Percentiles rank a stretch among this genome's conserved stretches.
These are phyloP conservation scores for Gallinago stenura DNA, from an alignment of 2,797 vertebrate species.

Conservation along the genomic window DNA sequence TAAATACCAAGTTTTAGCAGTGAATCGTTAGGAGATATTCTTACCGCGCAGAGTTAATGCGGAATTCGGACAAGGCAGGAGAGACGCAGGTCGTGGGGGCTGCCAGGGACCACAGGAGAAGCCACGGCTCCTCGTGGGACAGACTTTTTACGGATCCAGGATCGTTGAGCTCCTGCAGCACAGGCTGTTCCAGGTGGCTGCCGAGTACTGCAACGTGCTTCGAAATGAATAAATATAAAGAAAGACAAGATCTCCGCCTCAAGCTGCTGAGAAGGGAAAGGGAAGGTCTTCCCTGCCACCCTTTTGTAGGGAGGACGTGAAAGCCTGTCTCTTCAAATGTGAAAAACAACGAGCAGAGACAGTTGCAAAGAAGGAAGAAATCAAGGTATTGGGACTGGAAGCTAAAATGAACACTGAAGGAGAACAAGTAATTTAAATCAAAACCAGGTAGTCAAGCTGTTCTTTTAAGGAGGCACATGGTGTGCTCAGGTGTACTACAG, in stretches of 20 bases:
- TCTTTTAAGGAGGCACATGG: neutral
- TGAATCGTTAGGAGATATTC: neutral
- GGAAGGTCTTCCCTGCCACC: neutral
- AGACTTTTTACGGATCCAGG: neutral
- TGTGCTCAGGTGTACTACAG: neutral
- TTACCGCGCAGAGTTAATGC: neutral
- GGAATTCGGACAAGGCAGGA: neutral
- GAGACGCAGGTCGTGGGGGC: accelerated
- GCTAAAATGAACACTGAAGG: neutral
- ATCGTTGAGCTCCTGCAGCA: neutral
- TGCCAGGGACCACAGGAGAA: neutral
- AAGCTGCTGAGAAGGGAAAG: neutral
- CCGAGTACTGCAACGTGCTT: neutral
- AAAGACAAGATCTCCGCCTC: neutral
- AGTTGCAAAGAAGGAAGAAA: neutral
- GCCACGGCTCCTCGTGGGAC: neutral
- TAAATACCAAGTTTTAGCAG: neutral
- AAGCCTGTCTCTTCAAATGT: neutral
- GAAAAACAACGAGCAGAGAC: neutral
- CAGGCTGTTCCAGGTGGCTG: neutral
- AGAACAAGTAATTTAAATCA: neutral
- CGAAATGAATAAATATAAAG: neutral
- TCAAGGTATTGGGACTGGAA: neutral
- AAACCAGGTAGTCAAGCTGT: neutral
- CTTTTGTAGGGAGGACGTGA: neutral